Evolutionary conservation across 2,888 invertebrate genomes (phyloP), one percentile per base, ranked within the genome.

Genomic region (Cataglyphis rosenhaueri): DNA sequence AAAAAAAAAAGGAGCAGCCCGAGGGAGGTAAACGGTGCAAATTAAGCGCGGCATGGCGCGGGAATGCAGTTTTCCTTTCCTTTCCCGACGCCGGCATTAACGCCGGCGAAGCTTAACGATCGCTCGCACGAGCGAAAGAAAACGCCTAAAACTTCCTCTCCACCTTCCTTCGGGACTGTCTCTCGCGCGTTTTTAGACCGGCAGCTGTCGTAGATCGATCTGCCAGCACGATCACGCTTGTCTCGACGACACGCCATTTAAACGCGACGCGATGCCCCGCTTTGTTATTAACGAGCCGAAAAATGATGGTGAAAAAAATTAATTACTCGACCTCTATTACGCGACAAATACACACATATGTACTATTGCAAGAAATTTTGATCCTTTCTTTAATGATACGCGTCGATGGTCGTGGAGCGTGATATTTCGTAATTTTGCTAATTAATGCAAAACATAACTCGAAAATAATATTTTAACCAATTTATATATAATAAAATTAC

Each of bases 101-200:
- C 71, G 73, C 78, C 82, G 71, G 71, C 81, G 44, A 78, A 52
- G 81, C 68, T 85, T 87, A 86, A 88, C 86, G 87, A 87, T 86
- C 86, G 74, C 18, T 59, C 8, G 18, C 65, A 21, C 35, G 71
- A 15, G 25, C 71, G 48, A 76, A 76, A 81, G 76, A 84, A 74
- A 86, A 83, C 32, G 62, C 65, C 52, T 52, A 38, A 64, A 71
- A 61, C 76, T 84, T 85, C 76, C 73, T 62, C 73, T 82, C 84
- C 73, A n/a, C n/a, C 8, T 52, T 68, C 64, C 62, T 35, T 62
- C 64, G n/a, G 62, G 66, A 75, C 84, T 73, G 68, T 59, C 55
- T 57, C 48, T 65, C 29, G 9, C 78, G 44, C 5, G 44, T 48
- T 78, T 84, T 83, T 78, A 61, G 35, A 8, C 6, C 55, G 29